Base-by-base conservation (phyloP, 2,797 vertebrate genomes). In the Emydoidea blandingii region DNA sequence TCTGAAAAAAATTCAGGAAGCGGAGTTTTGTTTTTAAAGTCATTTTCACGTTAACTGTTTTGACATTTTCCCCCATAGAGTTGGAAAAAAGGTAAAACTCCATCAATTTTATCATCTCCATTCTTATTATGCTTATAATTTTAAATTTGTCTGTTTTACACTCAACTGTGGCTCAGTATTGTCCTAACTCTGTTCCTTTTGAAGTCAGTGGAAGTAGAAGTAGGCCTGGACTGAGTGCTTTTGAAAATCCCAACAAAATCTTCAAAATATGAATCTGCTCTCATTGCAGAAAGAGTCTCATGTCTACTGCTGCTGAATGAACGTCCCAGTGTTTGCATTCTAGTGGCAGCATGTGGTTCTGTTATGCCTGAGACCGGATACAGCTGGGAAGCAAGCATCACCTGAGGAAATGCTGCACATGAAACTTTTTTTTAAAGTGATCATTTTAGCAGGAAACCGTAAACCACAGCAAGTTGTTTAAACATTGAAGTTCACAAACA, bases 331-430 rank as follows among this genome's bases (percentile, higher is more conserved):
- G 34, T 78, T 87, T 91, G 76, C 81, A 85, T 47, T 12, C 90
- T 90, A 89, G 72, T 88, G 88, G 86, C 84, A 83, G 89, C 90
- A 81, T 87, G 41, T 49, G 92, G 94, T 96, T 98, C 96, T 83
- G 52, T 96, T 97, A 23, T 97, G 96, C 88, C 88, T 82, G 72
- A 95, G 94, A 91, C 95, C 97, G 96, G 96, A 96, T 90, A 27
- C 97, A 97, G 96, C 97, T 98, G 97, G 96, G 5, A 54, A 93
- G 89, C 49, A 57, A 16, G 56, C 49, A 92, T 97, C 91, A 96
- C 97, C 96, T 96, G 94, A 96, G 93, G 82, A 96, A 94, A 89
- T 76, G 84, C 87, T 90, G 59, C 23, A 16, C 8, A 49, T 88
- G 57, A 50, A 89, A 92, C 78, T n/a, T 89, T 78, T 53, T 91